Evolutionary conservation across 2,888 invertebrate genomes (phyloP).

Genomic region (Dascillus cervinus): DNA sequence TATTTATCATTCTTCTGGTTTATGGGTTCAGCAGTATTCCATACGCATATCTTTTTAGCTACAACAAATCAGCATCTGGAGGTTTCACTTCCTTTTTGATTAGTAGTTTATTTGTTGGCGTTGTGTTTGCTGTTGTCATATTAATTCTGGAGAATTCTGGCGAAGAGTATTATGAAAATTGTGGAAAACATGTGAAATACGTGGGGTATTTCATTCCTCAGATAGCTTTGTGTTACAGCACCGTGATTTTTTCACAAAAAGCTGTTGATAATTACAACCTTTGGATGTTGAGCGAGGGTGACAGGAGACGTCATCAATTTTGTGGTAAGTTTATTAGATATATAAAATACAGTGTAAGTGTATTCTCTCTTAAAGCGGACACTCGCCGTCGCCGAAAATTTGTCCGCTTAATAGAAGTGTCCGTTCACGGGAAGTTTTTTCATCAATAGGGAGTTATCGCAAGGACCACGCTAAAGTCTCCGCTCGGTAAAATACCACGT

Average conservation of each 20-base stretch:
- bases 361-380: too few species aligned
- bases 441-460: too few species aligned
- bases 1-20: slow-evolving; percentile 45
- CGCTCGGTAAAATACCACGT: too few species aligned
- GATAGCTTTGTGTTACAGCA: slow-evolving; percentile 30
- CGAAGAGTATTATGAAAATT: slow-evolving; percentile 21
- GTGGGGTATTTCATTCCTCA: slow-evolving; percentile 31
- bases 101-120: slow-evolving; percentile 30
- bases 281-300: too few species aligned
- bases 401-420: too few species aligned
- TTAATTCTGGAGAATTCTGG: slow-evolving; percentile 25
- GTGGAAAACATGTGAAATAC: slow-evolving; percentile 22
- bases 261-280: slow-evolving; percentile 32
- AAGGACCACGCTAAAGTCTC: too few species aligned
- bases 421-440: too few species aligned
- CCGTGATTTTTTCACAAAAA: slow-evolving; percentile 28
- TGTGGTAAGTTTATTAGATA: slow-evolving; percentile 36
- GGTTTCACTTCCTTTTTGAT: slow-evolving; percentile 37
- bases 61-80: slow-evolving; percentile 45
- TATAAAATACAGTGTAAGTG: too few species aligned
- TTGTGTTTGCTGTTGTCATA: slow-evolving; percentile 29
- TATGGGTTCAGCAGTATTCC: slow-evolving; percentile 58
- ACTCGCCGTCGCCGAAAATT: too few species aligned
- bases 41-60: slow-evolving; percentile 54
- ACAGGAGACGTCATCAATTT: slow-evolving; percentile 35